Conservation (phyloP, 2,888 invertebrate genomes). For the Ophioninae sp. region DNA sequence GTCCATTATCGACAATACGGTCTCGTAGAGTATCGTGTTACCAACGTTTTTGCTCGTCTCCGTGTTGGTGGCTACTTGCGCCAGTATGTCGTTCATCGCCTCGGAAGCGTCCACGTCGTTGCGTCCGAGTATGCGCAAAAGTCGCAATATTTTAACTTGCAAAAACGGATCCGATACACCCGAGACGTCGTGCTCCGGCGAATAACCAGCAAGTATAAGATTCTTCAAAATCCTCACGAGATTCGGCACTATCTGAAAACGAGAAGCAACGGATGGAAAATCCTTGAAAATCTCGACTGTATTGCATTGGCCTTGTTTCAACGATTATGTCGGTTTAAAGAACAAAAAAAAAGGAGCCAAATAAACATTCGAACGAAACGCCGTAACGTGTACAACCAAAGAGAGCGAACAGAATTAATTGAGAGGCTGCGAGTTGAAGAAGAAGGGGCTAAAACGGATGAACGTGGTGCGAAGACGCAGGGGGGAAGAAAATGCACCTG, state of each 20-base stretch:
- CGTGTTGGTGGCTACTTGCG: slow-evolving; percentile 99
- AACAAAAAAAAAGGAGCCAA: not conserved
- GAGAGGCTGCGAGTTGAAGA: slow-evolving; percentile 43
- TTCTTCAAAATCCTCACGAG: slow-evolving; percentile 99
- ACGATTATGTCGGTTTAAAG: not conserved
- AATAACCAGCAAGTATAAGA: slow-evolving; percentile 98
- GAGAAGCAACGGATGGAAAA: not conserved
- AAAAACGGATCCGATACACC: slow-evolving; percentile 99
- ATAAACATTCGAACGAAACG: slow-evolving; percentile 4
- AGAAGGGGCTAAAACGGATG: slow-evolving; percentile 44
- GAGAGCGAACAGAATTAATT: slow-evolving; percentile 27
- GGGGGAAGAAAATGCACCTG: slow-evolving; percentile 42
- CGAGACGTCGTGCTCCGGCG: slow-evolving; percentile 99
- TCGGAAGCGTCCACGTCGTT: slow-evolving; percentile 99
- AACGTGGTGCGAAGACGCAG: slow-evolving; percentile 52
- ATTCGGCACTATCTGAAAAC: slow-evolving; percentile 97
- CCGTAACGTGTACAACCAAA: slow-evolving; percentile 10
- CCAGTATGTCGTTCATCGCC: slow-evolving; percentile 99
- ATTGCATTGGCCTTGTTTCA: not conserved
- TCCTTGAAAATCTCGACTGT: not conserved
- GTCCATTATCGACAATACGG: slow-evolving; percentile 99
- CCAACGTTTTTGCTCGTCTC: slow-evolving; percentile 99
- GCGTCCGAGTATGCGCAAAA: slow-evolving; percentile 96
- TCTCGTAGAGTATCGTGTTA: slow-evolving; percentile 99
- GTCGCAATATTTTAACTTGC: slow-evolving; percentile 98